A percentile compares a stretch with the other conserved stretches of the same genome.
These are phyloP conservation scores for Scarus forsteni DNA, from an alignment of 2,797 vertebrate species.

Conservation along the genomic window DNA sequence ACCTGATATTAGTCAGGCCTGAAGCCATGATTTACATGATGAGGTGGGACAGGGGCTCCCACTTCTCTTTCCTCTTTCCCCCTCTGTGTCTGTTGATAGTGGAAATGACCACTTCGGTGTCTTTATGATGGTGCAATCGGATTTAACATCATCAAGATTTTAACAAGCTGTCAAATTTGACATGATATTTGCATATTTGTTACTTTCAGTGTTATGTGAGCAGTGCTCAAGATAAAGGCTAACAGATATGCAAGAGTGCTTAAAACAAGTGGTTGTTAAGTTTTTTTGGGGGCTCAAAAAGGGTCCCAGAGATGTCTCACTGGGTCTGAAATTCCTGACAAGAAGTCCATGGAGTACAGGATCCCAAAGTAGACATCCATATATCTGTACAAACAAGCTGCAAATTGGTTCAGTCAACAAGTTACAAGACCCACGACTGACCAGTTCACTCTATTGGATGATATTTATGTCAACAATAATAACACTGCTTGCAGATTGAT, in stretches of 20 bases:
- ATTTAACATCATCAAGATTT: slow-evolving; percentile 6
- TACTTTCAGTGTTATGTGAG: neutral
- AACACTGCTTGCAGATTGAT: no score
- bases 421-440: no score
- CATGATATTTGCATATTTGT: slow-evolving; percentile 39
- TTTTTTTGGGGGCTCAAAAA: no score
- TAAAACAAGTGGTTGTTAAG: neutral
- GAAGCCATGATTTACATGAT: slow-evolving; percentile 93
- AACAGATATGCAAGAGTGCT: neutral
- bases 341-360: no score
- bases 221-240: neutral
- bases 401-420: no score
- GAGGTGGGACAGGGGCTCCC: slow-evolving; percentile 34
- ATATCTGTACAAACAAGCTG: no score
- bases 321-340: no score
- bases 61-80: slow-evolving; percentile 9
- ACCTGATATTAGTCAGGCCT: slow-evolving; percentile 96
- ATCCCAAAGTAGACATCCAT: no score
- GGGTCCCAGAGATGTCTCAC: no score
- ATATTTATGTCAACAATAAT: no score
- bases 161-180: neutral
- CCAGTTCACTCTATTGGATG: no score
- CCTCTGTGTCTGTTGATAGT: slow-evolving; percentile 19
- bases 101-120: slow-evolving; percentile 26
- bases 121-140: neutral